Evolutionary conservation across 2,888 invertebrate genomes (phyloP).

Genomic region (Eumacrocentrus americanus): DNA sequence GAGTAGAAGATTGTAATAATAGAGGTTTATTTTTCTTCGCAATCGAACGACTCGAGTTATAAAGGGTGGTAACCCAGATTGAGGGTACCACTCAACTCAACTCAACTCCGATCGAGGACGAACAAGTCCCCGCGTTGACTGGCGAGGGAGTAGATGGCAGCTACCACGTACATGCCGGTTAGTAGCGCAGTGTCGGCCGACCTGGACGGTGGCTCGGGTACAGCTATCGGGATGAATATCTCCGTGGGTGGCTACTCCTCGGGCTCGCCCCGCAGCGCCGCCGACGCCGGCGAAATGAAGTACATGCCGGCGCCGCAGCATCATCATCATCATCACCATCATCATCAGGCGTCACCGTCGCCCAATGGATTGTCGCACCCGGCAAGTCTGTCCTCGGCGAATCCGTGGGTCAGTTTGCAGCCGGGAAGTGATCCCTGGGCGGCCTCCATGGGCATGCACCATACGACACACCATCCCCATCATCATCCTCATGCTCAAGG

Average conservation of each 20-base stretch:
- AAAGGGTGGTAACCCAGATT: background rate
- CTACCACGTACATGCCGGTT: conserved; percentile 91
- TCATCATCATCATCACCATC: conserved; percentile 80
- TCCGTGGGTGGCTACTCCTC: conserved; percentile 76
- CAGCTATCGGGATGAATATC: conserved; percentile 75
- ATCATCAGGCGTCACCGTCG: conserved; percentile 73
- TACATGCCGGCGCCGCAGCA: conserved; percentile 85
- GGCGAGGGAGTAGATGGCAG: conserved; percentile 83
- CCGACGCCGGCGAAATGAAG: conserved; percentile 93
- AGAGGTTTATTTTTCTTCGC: background rate
- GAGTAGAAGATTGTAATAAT: conserved; percentile 5
- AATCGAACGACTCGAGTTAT: background rate
- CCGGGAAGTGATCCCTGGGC: conserved; percentile 82
- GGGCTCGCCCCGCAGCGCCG: conserved; percentile 84
- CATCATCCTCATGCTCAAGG: conserved; percentile 66
- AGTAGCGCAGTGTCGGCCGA: conserved; percentile 79
- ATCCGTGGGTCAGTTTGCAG: conserved; percentile 86
- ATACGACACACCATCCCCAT: conserved; percentile 71
- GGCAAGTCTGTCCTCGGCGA: conserved; percentile 66
- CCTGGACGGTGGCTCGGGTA: conserved; percentile 68
- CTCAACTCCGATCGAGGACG: no score
- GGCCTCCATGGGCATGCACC: conserved; percentile 72
- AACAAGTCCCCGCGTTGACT: conserved; percentile 59
- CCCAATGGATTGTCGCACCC: conserved; percentile 68
- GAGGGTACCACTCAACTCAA: background rate